Percentiles rank a stretch among this genome's conserved stretches.
Conservation (phyloP, 2,113 vertebrate species). For the Eudorcas thomsonii region DNA sequence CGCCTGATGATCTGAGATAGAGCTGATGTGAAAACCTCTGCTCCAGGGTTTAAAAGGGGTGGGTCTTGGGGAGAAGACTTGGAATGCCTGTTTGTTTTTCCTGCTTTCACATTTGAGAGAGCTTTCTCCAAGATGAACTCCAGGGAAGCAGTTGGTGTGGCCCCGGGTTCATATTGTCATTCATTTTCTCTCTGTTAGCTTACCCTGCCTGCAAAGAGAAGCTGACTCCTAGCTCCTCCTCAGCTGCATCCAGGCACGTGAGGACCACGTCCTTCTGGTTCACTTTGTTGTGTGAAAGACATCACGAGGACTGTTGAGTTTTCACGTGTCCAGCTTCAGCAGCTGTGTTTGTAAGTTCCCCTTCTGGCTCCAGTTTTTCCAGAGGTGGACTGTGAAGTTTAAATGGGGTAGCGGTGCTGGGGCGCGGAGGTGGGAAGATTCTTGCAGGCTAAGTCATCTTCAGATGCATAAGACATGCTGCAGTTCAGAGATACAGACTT, state of each 20-base stretch:
- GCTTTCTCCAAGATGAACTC: no score
- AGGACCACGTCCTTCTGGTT: background rate
- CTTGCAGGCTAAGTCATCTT: background rate
- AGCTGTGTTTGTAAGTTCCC: no score
- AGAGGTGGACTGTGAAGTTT: background rate
- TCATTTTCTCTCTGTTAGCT: background rate
- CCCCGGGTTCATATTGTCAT: fast-evolving
- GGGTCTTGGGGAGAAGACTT: fast-evolving
- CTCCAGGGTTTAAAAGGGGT: background rate
- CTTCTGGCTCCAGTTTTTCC: background rate
- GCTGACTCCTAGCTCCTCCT: background rate
- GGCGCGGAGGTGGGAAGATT: background rate
- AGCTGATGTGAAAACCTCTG: background rate
- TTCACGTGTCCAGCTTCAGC: background rate
- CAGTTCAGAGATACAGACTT: background rate
- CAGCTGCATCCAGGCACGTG: background rate
- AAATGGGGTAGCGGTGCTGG: fast-evolving
- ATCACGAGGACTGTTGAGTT: no score
- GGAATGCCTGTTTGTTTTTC: background rate
- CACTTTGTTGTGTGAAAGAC: background rate
- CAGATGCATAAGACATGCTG: no score
- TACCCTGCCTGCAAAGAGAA: background rate
- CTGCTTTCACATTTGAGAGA: background rate
- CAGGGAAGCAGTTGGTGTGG: fast-evolving
- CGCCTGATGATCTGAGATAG: fast-evolving